Evolutionary conservation across 1,140 invertebrate genomes (phyloP).

Genomic region (Argopecten irradians): DNA sequence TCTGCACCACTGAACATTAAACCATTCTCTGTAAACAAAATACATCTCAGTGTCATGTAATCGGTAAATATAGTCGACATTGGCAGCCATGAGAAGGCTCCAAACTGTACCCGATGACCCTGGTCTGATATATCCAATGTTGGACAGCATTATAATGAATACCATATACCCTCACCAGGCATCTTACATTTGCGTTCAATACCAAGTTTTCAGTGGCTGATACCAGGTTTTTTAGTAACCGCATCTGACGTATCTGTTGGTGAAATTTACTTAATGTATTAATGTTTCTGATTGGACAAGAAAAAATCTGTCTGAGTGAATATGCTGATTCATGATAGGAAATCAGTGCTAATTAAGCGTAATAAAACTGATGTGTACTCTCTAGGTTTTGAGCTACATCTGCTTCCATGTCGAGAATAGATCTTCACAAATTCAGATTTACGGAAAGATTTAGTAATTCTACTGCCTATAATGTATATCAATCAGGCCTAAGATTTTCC

Average conservation of each 20-base stretch:
- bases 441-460: neutral
- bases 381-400: neutral
- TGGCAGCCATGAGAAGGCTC: neutral
- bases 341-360: neutral
- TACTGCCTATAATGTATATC: neutral
- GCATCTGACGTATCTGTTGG: neutral
- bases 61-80: neutral
- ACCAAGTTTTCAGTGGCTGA: neutral
- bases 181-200: neutral
- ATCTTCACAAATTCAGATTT: no score
- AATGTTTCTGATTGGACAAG: neutral
- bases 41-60: neutral
- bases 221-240: neutral
- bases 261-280: neutral
- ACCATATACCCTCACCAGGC: neutral
- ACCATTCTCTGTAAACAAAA: constrained; percentile 1
- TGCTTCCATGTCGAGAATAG: neutral
- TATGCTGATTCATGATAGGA: neutral
- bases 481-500: neutral
- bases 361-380: neutral
- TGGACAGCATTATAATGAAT: neutral
- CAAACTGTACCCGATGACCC: neutral
- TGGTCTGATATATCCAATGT: neutral
- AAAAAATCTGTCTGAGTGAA: neutral
- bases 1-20: neutral